These are phyloP conservation scores for Cryptotermes secundus DNA, from an alignment of 1,140 invertebrate species.

Conservation along the genomic window DNA sequence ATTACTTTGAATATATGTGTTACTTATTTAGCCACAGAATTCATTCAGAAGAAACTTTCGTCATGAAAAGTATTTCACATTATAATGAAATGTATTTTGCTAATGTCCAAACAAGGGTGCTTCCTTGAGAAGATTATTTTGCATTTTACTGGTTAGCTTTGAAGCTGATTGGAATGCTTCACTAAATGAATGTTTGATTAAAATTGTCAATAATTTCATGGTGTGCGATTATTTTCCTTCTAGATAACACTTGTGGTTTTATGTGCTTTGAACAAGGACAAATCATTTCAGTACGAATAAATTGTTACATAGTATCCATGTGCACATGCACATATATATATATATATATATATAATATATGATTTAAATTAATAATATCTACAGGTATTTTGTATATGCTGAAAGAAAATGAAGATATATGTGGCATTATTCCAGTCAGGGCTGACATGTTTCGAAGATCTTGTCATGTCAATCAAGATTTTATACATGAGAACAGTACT, in stretches of 20 bases:
- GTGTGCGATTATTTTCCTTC: not conserved
- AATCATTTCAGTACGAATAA: not conserved
- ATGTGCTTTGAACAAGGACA: not conserved
- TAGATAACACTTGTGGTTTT: conserved; percentile 12
- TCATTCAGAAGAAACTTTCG: not conserved
- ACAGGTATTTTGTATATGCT: not conserved
- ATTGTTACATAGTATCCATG: not conserved
- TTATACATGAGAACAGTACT: not conserved
- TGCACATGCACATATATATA: not conserved
- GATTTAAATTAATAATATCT: not conserved
- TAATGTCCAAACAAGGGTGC: not conserved
- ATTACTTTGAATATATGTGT: not conserved
- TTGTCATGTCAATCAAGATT: not conserved
- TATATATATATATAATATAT: not conserved
- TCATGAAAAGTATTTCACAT: not conserved
- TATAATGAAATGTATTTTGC: conserved; percentile 4
- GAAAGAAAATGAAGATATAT: not conserved
- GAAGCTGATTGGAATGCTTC: not conserved
- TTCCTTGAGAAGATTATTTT: conserved; percentile 20
- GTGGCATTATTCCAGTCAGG: not conserved
- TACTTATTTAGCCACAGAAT: not conserved
- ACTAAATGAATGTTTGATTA: not conserved
- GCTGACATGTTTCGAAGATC: not conserved
- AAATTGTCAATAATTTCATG: not conserved
- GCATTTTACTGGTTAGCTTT: conserved; percentile 12